phyloP scores from a whole-genome alignment of 2,113 vertebrate species.

The Gymnorhina tibicen region DNA sequence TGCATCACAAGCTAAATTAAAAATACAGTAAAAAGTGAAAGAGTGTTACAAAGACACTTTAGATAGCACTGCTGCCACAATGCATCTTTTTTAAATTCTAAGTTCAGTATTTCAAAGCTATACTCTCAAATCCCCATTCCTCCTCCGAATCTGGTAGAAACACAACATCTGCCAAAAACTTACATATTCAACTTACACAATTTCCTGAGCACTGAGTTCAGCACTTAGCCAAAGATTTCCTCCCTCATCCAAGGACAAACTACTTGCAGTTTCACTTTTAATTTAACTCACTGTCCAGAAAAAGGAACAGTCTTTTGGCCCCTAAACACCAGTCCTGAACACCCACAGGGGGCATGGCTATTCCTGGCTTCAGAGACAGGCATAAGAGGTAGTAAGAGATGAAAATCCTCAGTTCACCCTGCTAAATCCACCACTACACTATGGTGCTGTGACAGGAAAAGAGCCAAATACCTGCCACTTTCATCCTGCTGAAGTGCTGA shows the following conservation, averaged over 20 bases:
- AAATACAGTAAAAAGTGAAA: neutral
- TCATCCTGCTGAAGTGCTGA: slow-evolving; percentile 18
- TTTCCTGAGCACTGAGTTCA: neutral
- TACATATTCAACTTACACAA: neutral
- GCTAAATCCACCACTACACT: slow-evolving; percentile 14
- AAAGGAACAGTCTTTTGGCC: neutral
- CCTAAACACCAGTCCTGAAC: neutral
- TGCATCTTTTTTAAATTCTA: neutral
- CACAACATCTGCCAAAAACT: neutral
- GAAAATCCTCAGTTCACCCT: slow-evolving; percentile 39
- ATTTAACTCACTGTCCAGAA: neutral
- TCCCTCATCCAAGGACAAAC: neutral
- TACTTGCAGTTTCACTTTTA: neutral
- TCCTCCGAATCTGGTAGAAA: neutral
- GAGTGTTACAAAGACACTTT: neutral
- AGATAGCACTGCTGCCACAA: neutral
- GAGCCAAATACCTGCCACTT: slow-evolving; percentile 17
- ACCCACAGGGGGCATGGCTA: neutral
- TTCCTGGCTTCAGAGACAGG: neutral
- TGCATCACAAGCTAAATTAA: neutral
- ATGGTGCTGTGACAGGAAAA: slow-evolving; percentile 20
- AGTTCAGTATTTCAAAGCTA: neutral
- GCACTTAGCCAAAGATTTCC: neutral
- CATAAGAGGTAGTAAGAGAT: neutral
- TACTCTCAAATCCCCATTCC: neutral